phyloP scores from a whole-genome alignment of 2,797 vertebrate genomes.

The Phaenicophaeus curvirostris region DNA sequence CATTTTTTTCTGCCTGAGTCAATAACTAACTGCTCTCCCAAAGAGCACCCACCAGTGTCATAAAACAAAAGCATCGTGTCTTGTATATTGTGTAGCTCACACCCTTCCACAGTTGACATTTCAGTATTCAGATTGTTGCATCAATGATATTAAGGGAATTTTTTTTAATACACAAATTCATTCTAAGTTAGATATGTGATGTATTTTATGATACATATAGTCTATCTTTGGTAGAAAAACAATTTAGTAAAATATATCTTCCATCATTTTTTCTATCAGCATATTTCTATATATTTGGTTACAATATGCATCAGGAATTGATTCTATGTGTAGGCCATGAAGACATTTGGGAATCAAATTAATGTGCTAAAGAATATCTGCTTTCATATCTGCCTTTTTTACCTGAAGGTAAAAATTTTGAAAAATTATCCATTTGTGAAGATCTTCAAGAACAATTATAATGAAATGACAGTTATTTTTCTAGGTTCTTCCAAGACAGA shows the following conservation, averaged over 20 bases:
- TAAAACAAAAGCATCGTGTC: not conserved
- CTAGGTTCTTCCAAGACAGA: not conserved
- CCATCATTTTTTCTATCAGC: not conserved
- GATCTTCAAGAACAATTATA: conserved; percentile 9
- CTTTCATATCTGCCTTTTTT: not conserved
- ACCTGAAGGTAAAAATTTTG: not conserved
- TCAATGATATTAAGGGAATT: not conserved
- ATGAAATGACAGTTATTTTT: not conserved
- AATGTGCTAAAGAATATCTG: not conserved
- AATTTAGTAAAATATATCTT: not conserved
- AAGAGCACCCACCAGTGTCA: not conserved
- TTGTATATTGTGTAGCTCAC: not conserved
- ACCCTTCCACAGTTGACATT: not conserved
- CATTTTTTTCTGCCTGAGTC: not conserved
- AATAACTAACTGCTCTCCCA: not conserved
- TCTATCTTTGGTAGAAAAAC: not conserved
- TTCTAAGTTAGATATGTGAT: not conserved
- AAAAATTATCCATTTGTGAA: not conserved
- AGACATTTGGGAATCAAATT: not conserved
- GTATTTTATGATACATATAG: not conserved
- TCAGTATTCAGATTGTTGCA: not conserved
- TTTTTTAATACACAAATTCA: not conserved
- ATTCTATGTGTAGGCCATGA: not conserved
- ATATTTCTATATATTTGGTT: not conserved
- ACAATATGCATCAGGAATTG: not conserved